Base-by-base conservation (phyloP, 2,888 invertebrate genomes). In the Clunio marinus region DNA sequence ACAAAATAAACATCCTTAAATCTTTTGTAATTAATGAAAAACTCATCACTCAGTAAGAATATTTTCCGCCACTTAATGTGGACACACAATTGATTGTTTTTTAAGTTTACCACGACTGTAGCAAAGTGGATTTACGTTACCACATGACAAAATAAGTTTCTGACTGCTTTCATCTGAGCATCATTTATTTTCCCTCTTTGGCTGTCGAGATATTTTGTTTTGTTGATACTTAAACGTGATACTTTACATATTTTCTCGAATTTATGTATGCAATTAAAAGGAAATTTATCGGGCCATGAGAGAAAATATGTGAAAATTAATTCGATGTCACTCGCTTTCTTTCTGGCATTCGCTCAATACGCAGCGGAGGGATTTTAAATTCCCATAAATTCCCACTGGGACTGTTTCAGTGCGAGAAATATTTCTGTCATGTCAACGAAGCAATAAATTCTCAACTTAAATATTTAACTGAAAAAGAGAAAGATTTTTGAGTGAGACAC, bases 161-260 rank as follows among this genome's bases (percentile, higher is more conserved):
- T 22, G 55, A 55, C 10, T 24, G 7, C 24, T 55, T 22, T 55
- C 55, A 55, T 55, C 55, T 55, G 55, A 8, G 22, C 17, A 24
- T 55, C 55, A 22, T 55, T 22, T n/a, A 24, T 55, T 46, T 20
- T 46, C 46, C 46, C 20, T 24, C 22, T n/a, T 8, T 32, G 62
- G 27, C 32, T 45, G 24, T 55, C 55, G 13, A 17, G 37, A 20
- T 27, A 17, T 27, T 62, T 62, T 62, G 5, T 13, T 62, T 62
- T 62, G 62, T 62, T 62, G 62, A 62, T 45, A 62, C 62, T 62
- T 20, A 62, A 41, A 62, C 62, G 62, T 62, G 62, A 62, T 62
- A 27, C 62, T 62, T 62, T 62, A 62, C 62, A 45, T 62, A 62
- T 62, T 62, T 62, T 25, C 37, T 41, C 62, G 25, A 62, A 62